Evolutionary conservation across 2,113 vertebrate genomes (phyloP).

Genomic region (Istiophorus platypterus): DNA sequence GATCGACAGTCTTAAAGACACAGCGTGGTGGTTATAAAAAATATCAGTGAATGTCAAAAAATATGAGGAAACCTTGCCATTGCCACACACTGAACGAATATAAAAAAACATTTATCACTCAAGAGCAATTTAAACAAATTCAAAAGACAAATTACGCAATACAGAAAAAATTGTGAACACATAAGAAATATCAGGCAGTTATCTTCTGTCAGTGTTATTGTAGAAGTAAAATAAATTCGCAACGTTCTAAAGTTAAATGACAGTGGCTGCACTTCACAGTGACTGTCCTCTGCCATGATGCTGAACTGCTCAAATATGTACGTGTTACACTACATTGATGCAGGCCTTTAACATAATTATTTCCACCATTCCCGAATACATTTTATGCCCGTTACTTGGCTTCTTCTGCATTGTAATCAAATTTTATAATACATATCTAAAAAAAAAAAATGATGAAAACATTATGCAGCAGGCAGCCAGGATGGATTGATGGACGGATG

Average conservation of each 20-base stretch:
- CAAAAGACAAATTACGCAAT: fast-evolving
- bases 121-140: not conserved
- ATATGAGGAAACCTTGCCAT: not conserved
- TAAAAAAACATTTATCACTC: not conserved
- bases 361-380: not conserved
- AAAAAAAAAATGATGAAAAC: not conserved
- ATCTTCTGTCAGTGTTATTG: too few relatives aligned
- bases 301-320: not conserved
- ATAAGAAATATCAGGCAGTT: not conserved
- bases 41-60: not conserved
- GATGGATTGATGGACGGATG: not conserved
- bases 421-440: not conserved
- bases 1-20: constrained; percentile 35
- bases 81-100: not conserved
- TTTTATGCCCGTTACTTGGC: not conserved
- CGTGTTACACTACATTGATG: not conserved
- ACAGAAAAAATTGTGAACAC: not conserved
- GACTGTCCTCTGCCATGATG: constrained; percentile 13
- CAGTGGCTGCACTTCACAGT: not conserved
- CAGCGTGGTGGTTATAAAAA: constrained; percentile 20
- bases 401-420: not conserved
- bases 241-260: not conserved
- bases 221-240: not conserved
- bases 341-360: not conserved
- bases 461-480: not conserved